Evolutionary conservation across 2,113 vertebrate species (phyloP).

Genomic region (human (Homo sapiens)): DNA sequence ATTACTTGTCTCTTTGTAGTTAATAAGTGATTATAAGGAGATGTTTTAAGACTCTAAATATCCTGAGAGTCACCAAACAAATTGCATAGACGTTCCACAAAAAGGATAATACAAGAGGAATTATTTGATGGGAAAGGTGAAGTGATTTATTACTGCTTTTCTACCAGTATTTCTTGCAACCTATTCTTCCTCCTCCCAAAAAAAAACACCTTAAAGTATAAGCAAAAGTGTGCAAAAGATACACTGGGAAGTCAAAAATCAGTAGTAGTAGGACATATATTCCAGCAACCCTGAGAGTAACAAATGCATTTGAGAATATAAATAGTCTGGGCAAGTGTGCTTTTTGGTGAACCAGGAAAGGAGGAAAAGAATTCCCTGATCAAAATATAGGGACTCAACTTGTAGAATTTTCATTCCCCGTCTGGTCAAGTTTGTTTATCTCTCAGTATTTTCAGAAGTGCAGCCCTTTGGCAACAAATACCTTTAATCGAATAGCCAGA

Average conservation of each 20-base stretch:
- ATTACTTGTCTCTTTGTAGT: not conserved
- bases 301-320: not conserved
- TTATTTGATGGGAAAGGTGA: not conserved
- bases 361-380: not conserved
- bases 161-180: not conserved
- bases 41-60: not conserved
- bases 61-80: not conserved
- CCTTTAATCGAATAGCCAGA: not conserved
- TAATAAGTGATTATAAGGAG: not conserved
- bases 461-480: not conserved
- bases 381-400: not conserved
- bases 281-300: not conserved
- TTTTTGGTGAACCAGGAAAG: not conserved
- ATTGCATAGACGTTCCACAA: not conserved
- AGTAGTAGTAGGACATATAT: not conserved
- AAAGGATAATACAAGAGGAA: not conserved
- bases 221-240: not conserved
- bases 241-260: not conserved
- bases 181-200: not conserved
- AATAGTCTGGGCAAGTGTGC: not conserved
- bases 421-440: conserved; percentile 7
- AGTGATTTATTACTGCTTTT: not conserved
- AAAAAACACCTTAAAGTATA: not conserved
- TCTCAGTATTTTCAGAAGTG: not conserved
- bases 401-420: not conserved